These are phyloP conservation scores for Syritta pipiens DNA, from an alignment of 2,888 invertebrate genomes.

Conservation along the genomic window DNA sequence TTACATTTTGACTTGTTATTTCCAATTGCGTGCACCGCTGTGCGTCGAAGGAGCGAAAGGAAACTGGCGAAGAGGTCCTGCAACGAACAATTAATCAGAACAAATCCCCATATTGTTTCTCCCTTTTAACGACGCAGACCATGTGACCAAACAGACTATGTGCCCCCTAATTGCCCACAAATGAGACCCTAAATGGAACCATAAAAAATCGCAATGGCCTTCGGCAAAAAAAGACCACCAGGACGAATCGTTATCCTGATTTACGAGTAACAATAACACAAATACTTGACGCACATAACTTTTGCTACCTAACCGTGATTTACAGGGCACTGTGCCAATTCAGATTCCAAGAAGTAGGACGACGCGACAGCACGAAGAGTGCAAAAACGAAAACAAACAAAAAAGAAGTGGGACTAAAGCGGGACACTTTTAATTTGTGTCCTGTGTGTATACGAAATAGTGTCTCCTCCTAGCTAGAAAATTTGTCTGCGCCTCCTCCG, in stretches of 20 bases:
- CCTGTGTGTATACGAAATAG: slow-evolving; percentile 49
- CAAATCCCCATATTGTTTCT: slow-evolving; percentile 41
- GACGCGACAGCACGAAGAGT: neutral
- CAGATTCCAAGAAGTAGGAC: slow-evolving; percentile 11
- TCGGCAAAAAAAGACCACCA: slow-evolving; percentile 13
- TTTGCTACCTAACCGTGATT: slow-evolving; percentile 64
- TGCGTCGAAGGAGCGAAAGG: neutral
- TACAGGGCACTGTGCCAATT: slow-evolving; percentile 57
- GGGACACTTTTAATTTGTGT: slow-evolving; percentile 65
- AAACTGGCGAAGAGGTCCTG: neutral
- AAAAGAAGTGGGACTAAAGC: slow-evolving; percentile 13
- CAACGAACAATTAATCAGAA: slow-evolving; percentile 49
- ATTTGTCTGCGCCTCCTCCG: slow-evolving; percentile 13
- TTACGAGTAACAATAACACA: slow-evolving; percentile 66
- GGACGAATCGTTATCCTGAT: slow-evolving; percentile 63
- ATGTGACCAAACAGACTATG: slow-evolving; percentile 28
- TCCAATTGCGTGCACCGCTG: neutral
- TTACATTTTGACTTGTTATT: slow-evolving; percentile 34
- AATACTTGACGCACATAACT: slow-evolving; percentile 62
- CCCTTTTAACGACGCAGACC: slow-evolving; percentile 35
- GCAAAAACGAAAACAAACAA: neutral
- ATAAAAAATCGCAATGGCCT: slow-evolving; percentile 41
- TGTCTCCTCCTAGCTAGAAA: slow-evolving; percentile 40
- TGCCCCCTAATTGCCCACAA: slow-evolving; percentile 60
- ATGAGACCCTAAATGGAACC: slow-evolving; percentile 55